Evolutionary conservation across 2,797 vertebrate species (phyloP).

Genomic region (Tenualosa thibaudeaui): DNA sequence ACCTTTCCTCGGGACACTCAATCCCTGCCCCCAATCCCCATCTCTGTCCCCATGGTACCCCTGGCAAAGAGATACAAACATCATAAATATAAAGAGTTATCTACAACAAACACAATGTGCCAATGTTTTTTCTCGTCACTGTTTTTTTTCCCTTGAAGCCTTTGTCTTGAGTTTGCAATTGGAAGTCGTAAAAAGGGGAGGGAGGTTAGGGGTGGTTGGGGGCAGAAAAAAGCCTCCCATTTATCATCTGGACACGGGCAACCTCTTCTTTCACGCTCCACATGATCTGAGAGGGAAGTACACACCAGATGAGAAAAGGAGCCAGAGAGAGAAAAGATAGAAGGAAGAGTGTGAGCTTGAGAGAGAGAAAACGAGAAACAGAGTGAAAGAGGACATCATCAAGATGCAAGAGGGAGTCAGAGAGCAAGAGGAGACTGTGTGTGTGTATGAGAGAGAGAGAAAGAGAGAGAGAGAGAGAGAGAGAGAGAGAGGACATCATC

Average conservation of each 20-base stretch:
- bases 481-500: neutral
- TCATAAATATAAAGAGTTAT: neutral
- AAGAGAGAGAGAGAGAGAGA: neutral
- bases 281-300: slow-evolving; percentile 4
- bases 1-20: neutral
- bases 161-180: neutral
- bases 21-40: neutral
- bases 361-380: neutral
- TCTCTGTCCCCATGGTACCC: neutral
- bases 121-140: neutral
- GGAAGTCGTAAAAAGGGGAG: neutral
- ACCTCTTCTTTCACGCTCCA: neutral
- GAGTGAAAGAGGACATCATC: neutral
- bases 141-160: neutral
- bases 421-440: neutral
- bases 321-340: neutral
- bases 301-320: neutral
- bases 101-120: neutral
- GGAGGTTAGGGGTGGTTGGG: neutral
- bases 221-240: neutral
- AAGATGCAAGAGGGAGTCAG: neutral
- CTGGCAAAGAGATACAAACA: neutral
- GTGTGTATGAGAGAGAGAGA: neutral
- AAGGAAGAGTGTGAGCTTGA: neutral
- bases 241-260: neutral